These are phyloP conservation scores for Sebastiscus tertius DNA, from an alignment of 2,797 vertebrate species.

Conservation along the genomic window DNA sequence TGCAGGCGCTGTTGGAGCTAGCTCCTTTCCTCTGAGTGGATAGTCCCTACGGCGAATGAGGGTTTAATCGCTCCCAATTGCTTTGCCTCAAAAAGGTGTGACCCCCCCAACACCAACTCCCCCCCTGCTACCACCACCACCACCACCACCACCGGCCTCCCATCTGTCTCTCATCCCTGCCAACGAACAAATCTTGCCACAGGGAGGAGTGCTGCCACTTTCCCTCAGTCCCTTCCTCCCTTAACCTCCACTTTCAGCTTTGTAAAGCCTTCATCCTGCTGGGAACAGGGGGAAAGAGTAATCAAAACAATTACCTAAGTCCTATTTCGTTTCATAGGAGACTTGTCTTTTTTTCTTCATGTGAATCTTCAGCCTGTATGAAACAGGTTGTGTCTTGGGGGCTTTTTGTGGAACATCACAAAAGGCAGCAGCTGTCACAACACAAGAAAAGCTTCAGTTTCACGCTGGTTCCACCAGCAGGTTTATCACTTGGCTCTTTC, in stretches of 20 bases:
- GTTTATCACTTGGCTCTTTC: slow-evolving; percentile 47
- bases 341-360: slow-evolving; percentile 31
- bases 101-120: neutral
- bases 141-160: slow-evolving; percentile 32
- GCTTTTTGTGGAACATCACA: slow-evolving; percentile 63
- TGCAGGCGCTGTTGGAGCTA: slow-evolving; percentile 52
- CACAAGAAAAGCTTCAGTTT: slow-evolving; percentile 40
- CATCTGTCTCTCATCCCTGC: slow-evolving; percentile 72
- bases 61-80: slow-evolving; percentile 75
- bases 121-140: neutral
- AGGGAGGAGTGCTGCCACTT: slow-evolving; percentile 55
- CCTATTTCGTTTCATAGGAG: slow-evolving; percentile 50
- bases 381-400: slow-evolving; percentile 63
- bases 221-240: slow-evolving; percentile 40
- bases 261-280: slow-evolving; percentile 33
- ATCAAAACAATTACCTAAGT: slow-evolving; percentile 76
- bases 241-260: slow-evolving; percentile 47
- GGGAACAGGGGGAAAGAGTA: slow-evolving; percentile 48
- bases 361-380: slow-evolving; percentile 55
- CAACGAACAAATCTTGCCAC: slow-evolving; percentile 55
- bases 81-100: slow-evolving; percentile 71
- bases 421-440: slow-evolving; percentile 69
- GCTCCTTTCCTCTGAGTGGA: slow-evolving; percentile 43
- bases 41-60: slow-evolving; percentile 53
- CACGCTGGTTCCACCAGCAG: slow-evolving; percentile 29